Conservation (phyloP, 2,888 invertebrate genomes). For the Leucophenga montana region DNA sequence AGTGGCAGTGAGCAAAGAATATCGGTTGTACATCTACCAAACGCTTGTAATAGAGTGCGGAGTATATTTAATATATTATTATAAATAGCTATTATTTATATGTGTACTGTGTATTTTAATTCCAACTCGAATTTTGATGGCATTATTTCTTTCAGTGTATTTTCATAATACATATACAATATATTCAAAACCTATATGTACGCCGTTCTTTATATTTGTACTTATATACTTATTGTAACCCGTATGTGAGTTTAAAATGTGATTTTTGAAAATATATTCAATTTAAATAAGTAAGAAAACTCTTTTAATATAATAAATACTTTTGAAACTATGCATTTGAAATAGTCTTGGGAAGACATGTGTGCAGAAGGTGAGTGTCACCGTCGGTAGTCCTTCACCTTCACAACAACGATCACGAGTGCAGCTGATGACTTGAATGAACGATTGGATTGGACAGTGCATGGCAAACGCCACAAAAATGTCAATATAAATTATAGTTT, state of each 20-base stretch:
- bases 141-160: neutral
- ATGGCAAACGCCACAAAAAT: constrained; percentile 23
- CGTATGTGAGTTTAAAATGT: constrained; percentile 5
- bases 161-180: neutral
- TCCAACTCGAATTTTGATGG: constrained; percentile 1
- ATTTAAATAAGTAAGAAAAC: too few relatives aligned
- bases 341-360: neutral
- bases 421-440: too few relatives aligned
- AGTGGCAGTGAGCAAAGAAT: constrained; percentile 56
- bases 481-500: neutral
- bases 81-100: neutral
- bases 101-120: neutral
- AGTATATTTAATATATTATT: neutral
- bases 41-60: neutral
- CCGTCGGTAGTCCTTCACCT: too few relatives aligned
- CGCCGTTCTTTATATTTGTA: constrained; percentile 32
- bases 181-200: constrained; percentile 34
- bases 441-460: neutral
- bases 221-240: constrained; percentile 23
- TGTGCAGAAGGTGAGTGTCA: neutral
- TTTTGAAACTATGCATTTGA: neutral
- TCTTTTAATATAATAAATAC: too few relatives aligned
- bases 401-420: too few relatives aligned
- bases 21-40: too few relatives aligned
- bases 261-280: neutral